Percentiles rank a stretch among this genome's conserved stretches.
phyloP scores from a whole-genome alignment of 2,113 vertebrate species.

The Chiloscyllium plagiosum region DNA sequence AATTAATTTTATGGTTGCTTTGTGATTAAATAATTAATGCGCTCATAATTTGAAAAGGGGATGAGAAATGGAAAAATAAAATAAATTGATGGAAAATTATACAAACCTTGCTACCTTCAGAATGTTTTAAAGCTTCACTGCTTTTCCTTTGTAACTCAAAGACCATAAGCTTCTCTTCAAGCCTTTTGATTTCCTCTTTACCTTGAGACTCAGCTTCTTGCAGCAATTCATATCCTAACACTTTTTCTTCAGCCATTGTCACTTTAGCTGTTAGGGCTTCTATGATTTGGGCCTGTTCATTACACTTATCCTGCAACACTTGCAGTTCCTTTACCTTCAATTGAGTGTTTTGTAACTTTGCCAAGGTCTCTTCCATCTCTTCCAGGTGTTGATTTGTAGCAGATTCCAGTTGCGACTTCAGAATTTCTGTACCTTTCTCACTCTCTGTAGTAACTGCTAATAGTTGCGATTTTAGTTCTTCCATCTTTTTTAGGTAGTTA shows the following conservation, averaged over 20 bases:
- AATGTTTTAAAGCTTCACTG: conserved; percentile 59
- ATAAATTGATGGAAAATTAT: conserved; percentile 42
- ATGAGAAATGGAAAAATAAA: not conserved
- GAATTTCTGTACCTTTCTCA: conserved; percentile 68
- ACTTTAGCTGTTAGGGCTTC: conserved; percentile 60
- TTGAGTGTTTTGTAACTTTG: conserved; percentile 82
- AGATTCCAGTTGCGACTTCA: conserved; percentile 70
- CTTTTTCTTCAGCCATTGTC: conserved; percentile 65
- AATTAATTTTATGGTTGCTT: not conserved
- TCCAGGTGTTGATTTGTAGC: conserved; percentile 90
- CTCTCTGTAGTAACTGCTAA: conserved; percentile 66
- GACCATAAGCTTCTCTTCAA: conserved; percentile 68
- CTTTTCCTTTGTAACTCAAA: conserved; percentile 62
- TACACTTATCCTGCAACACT: conserved; percentile 58
- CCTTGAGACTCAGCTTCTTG: conserved; percentile 69
- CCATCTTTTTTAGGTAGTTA: conserved; percentile 56
- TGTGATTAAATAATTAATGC: not conserved
- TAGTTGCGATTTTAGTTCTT: conserved; percentile 61
- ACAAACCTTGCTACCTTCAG: conserved; percentile 76
- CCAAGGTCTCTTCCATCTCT: conserved; percentile 89
- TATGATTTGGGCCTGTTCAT: conserved; percentile 62
- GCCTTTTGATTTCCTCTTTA: conserved; percentile 68
- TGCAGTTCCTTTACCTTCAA: conserved; percentile 84
- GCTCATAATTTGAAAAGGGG: not conserved
- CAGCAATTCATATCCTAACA: conserved; percentile 64